These are phyloP conservation scores for Gymnothorax reevesii DNA, from an alignment of 2,797 vertebrate species.

Conservation along the genomic window DNA sequence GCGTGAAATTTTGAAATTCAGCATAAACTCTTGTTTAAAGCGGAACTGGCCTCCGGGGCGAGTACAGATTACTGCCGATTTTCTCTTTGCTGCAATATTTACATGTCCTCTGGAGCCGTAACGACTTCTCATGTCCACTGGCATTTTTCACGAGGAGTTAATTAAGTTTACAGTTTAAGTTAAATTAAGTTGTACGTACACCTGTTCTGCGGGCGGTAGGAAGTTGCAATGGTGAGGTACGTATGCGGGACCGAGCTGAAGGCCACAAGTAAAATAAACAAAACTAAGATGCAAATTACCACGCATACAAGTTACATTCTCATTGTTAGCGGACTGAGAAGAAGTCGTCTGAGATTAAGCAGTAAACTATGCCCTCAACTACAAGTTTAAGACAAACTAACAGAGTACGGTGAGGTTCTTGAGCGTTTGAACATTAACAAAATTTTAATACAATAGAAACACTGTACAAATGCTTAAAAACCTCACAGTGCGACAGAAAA, in stretches of 20 bases:
- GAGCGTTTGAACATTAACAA: too few species aligned
- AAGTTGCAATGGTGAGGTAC: background rate
- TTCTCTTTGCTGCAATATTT: slow-evolving; percentile 34
- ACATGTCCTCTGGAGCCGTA: slow-evolving; percentile 30
- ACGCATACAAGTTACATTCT: background rate
- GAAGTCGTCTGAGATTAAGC: background rate
- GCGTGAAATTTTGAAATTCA: slow-evolving; percentile 20
- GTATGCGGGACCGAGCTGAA: background rate
- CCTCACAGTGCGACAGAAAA: background rate
- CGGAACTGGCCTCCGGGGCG: slow-evolving; percentile 28
- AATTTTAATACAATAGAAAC: too few species aligned
- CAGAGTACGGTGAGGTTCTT: background rate
- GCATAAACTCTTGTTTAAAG: slow-evolving; percentile 19
- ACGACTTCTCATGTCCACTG: slow-evolving; percentile 22
- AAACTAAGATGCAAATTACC: background rate
- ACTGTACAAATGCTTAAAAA: too few species aligned
- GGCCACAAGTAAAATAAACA: background rate
- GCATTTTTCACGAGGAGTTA: slow-evolving; percentile 27
- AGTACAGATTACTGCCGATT: slow-evolving; percentile 27
- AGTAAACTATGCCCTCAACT: background rate
- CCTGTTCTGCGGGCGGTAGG: background rate
- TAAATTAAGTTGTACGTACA: slow-evolving; percentile 11
- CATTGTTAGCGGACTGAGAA: background rate
- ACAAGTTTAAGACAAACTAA: background rate
- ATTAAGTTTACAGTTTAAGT: slow-evolving; percentile 24